Conservation (phyloP, 2,113 vertebrate species). For the chimpanzee (Pan troglodytes) region NHGRI_mPanTro3-v2.1_pri NC_072421.2:5702001-5702500, state of each 20-base stretch:
- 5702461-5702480: not conserved
- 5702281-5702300: not conserved
- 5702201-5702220: not conserved
- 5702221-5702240: not conserved
- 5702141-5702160: not conserved
- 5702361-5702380: not conserved
- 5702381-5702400: not conserved
- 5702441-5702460: not conserved
- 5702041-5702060: not conserved
- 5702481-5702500: not conserved
- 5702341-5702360: not conserved
- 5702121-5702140: not conserved
- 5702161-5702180: not conserved
- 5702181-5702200: not conserved
- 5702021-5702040: not conserved
- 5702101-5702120: not conserved
- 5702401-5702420: not conserved
- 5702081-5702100: not conserved
- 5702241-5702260: rapidly evolving
- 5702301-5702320: not conserved
- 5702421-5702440: rapidly evolving
- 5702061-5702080: not conserved
- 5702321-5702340: not conserved
- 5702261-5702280: not conserved
- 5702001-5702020: not conserved